These are phyloP conservation scores for Syritta pipiens DNA, from an alignment of 2,888 invertebrate genomes.

Conservation along the genomic window DNA sequence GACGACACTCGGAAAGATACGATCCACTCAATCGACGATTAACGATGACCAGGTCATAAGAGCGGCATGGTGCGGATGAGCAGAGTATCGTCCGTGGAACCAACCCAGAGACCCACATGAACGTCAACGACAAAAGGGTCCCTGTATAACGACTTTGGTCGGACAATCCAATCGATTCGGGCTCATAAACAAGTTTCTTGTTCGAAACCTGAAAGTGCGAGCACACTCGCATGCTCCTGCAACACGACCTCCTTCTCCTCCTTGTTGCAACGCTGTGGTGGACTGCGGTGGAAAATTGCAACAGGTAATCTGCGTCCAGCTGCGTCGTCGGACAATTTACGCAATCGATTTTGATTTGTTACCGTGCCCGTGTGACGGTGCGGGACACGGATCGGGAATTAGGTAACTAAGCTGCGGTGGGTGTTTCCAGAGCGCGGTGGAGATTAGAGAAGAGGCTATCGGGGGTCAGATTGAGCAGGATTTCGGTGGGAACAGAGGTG, in stretches of 20 bases:
- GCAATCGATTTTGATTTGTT: constrained; percentile 28
- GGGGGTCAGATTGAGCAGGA: too few species aligned
- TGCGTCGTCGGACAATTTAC: constrained; percentile 23
- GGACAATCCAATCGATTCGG: neutral
- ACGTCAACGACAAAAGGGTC: constrained; percentile 8
- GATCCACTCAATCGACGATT: neutral
- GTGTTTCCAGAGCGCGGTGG: neutral
- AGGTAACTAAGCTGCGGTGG: neutral
- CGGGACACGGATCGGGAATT: constrained; percentile 12
- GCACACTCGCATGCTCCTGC: constrained; percentile 26
- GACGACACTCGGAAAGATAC: neutral
- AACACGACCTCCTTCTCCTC: constrained; percentile 24
- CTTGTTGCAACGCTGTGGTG: neutral
- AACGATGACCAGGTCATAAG: constrained; percentile 8
- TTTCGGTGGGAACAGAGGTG: too few species aligned
- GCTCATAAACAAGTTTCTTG: constrained; percentile 30
- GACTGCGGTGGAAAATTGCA: too few species aligned
- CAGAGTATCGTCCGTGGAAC: neutral
- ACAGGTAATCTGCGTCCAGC: neutral
- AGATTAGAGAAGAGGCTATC: neutral
- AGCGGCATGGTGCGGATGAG: neutral
- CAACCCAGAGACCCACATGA: constrained; percentile 10
- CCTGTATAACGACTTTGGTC: constrained; percentile 6
- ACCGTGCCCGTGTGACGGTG: neutral
- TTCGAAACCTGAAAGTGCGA: constrained; percentile 35